Evolutionary conservation across 1,140 invertebrate species (phyloP).

Genomic region (Heliothis virescens): DNA sequence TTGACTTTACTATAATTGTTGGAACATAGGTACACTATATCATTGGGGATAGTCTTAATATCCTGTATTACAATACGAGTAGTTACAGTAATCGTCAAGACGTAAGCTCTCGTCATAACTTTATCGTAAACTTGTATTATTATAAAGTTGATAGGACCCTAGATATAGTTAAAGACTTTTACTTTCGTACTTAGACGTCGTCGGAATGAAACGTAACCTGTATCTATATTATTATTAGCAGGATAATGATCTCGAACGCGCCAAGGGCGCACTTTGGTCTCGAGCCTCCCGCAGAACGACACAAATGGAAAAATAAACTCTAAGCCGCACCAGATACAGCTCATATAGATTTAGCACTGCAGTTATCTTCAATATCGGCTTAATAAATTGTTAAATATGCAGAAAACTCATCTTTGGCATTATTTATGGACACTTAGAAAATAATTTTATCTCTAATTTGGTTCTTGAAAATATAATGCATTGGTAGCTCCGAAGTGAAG

Average conservation of each 20-base stretch:
- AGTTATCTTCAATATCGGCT: no score
- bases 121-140: neutral
- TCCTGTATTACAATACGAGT: no score
- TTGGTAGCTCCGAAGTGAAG: no score
- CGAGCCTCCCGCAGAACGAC: neutral
- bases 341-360: neutral
- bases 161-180: neutral
- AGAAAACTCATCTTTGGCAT: no score
- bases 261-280: slow-evolving; percentile 10
- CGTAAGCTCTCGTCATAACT: neutral
- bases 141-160: neutral
- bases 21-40: no score
- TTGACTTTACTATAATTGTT: neutral
- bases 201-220: slow-evolving; percentile 12
- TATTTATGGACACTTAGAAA: no score
- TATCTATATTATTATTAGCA: slow-evolving; percentile 5
- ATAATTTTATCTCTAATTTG: no score
- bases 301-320: neutral
- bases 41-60: no score
- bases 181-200: neutral
- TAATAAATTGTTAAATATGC: no score
- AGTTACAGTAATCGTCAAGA: no score
- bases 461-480: no score
- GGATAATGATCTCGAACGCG: slow-evolving; percentile 3
- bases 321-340: neutral